These are phyloP conservation scores for Epinotia demarniana DNA, from an alignment of 2,888 invertebrate genomes.

Conservation along the genomic window DNA sequence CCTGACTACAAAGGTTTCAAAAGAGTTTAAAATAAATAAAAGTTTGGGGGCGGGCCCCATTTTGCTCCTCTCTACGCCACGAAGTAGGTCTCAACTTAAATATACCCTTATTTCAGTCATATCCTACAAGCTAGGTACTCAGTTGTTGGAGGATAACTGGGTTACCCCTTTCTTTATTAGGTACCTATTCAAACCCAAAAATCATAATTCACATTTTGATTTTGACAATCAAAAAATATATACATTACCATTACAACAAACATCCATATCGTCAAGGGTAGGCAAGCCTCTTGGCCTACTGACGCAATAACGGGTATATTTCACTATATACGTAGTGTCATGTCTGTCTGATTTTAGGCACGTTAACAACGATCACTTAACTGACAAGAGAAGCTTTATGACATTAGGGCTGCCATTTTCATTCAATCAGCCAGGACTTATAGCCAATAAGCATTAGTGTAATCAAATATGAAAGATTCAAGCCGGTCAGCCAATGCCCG, in stretches of 20 bases:
- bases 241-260: background rate
- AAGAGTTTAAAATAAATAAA: constrained; percentile 36
- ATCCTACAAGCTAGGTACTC: too few relatives aligned
- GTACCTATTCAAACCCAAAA: too few relatives aligned
- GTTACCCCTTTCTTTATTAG: too few relatives aligned
- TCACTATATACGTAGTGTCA: too few relatives aligned
- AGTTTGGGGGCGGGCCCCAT: constrained; percentile 3
- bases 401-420: background rate
- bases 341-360: too few relatives aligned
- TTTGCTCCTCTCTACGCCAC: background rate
- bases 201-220: too few relatives aligned
- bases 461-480: constrained; percentile 58
- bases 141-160: too few relatives aligned
- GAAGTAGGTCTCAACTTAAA: background rate
- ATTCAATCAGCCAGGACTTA: constrained; percentile 14
- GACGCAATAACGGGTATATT: too few relatives aligned
- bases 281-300: too few relatives aligned
- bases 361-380: background rate
- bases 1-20: constrained; percentile 33
- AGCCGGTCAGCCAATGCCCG: constrained; percentile 45
- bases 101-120: too few relatives aligned
- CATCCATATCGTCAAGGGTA: background rate
- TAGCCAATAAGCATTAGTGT: constrained; percentile 49
- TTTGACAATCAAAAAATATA: too few relatives aligned
- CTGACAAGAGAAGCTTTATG: background rate